phyloP scores from a whole-genome alignment of 1,140 invertebrate genomes.

The Papilio xuthus region DNA sequence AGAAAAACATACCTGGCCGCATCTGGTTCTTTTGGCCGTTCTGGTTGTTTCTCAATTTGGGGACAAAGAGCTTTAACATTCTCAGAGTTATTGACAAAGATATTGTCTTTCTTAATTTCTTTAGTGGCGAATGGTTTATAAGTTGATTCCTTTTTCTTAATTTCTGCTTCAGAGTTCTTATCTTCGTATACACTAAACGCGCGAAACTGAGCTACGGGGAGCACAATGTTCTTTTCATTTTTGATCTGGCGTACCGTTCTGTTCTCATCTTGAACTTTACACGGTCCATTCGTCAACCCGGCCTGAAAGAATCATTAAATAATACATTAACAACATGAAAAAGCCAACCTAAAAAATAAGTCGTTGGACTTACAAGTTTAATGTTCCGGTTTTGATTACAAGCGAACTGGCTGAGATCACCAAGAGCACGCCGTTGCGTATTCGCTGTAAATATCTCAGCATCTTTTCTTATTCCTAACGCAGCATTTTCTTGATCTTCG shows the following conservation, averaged over 20 bases:
- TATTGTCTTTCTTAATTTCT: slow-evolving; percentile 70
- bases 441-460: slow-evolving; percentile 72
- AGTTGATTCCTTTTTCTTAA: slow-evolving; percentile 77
- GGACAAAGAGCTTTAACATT: slow-evolving; percentile 66
- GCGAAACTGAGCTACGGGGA: slow-evolving; percentile 86
- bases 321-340: neutral
- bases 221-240: slow-evolving; percentile 78
- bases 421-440: slow-evolving; percentile 82
- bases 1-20: slow-evolving; percentile 52
- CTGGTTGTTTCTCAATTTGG: slow-evolving; percentile 67
- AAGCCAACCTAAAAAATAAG: slow-evolving; percentile 8
- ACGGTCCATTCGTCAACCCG: slow-evolving; percentile 72
- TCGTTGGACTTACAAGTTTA: slow-evolving; percentile 68
- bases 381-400: slow-evolving; percentile 73
- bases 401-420: slow-evolving; percentile 72
- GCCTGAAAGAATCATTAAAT: slow-evolving; percentile 56
- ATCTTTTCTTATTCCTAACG: slow-evolving; percentile 72
- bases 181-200: slow-evolving; percentile 89
- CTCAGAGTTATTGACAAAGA: slow-evolving; percentile 67
- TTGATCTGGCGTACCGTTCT: slow-evolving; percentile 72
- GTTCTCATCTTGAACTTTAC: slow-evolving; percentile 77
- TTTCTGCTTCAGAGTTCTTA: slow-evolving; percentile 79
- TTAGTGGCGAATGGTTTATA: slow-evolving; percentile 71
- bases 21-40: slow-evolving; percentile 56
- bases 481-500: slow-evolving; percentile 85